Evolutionary conservation across 53 echinoderm and acorn worm genomes (phyloP).

Genomic region (Paelopatides confundens): DNA sequence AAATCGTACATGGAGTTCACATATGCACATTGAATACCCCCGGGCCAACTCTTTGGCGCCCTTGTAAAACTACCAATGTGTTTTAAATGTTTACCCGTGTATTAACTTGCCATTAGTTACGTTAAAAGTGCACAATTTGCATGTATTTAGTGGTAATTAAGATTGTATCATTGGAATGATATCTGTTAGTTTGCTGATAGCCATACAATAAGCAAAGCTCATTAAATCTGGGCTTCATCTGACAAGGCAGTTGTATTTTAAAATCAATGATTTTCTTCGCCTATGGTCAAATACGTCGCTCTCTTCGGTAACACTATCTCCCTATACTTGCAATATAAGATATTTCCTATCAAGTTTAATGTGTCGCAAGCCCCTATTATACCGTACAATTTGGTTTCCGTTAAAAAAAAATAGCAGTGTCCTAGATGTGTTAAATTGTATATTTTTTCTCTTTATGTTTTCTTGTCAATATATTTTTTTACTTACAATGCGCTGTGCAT

Average conservation of each 20-base stretch:
- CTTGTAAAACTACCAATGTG: slow-evolving; percentile 8
- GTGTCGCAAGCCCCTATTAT: slow-evolving; percentile 28
- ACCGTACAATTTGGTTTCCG: neutral
- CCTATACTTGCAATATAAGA: neutral
- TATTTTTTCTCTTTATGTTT: no score
- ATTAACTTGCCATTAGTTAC: neutral
- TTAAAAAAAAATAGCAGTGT: neutral
- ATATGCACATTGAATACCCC: slow-evolving; percentile 39
- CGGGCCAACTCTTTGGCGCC: slow-evolving; percentile 20
- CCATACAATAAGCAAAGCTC: slow-evolving; percentile 30
- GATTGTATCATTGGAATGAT: slow-evolving; percentile 19
- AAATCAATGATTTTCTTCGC: slow-evolving; percentile 22
- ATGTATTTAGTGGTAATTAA: slow-evolving; percentile 22
- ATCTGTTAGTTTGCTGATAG: slow-evolving; percentile 1
- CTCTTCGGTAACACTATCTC: neutral
- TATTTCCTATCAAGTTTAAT: neutral
- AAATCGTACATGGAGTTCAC: slow-evolving; percentile 36
- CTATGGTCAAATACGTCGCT: neutral
- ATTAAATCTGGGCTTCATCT: slow-evolving; percentile 15
- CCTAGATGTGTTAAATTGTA: neutral
- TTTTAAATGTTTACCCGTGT: neutral
- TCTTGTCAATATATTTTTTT: no score
- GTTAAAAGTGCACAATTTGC: neutral
- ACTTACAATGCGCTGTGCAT: no score
- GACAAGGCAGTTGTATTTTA: slow-evolving; percentile 17